Evolutionary conservation across 2,888 invertebrate genomes (phyloP).

Genomic region (Cerceris rybyensis): DNA sequence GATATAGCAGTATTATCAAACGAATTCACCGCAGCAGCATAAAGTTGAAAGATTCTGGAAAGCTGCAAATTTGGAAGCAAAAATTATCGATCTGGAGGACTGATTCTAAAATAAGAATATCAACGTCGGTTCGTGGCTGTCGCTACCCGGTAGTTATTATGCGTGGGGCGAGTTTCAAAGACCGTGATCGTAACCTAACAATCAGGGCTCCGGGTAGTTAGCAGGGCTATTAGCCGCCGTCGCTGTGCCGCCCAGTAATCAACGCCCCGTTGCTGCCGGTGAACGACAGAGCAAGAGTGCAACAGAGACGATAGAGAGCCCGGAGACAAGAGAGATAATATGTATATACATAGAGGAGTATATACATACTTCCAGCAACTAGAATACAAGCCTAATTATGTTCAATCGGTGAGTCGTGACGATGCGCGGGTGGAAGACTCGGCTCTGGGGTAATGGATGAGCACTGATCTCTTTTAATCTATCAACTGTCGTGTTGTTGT

Average conservation of each 20-base stretch:
- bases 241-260: constrained; percentile 66
- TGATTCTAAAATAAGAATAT: neutral
- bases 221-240: constrained; percentile 63
- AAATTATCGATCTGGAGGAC: neutral
- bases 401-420: constrained; percentile 50
- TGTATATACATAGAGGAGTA: neutral
- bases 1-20: no score
- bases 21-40: no score
- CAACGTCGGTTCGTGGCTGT: constrained; percentile 38
- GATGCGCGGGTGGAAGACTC: constrained; percentile 27
- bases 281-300: constrained; percentile 42
- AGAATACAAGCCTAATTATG: constrained; percentile 56
- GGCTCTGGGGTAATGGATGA: neutral
- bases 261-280: constrained; percentile 50
- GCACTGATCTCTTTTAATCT: no score
- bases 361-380: constrained; percentile 26
- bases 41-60: no score
- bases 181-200: constrained; percentile 65
- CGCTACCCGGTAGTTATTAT: constrained; percentile 59
- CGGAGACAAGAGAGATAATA: neutral
- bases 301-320: constrained; percentile 32
- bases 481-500: no score
- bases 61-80: no score
- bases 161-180: constrained; percentile 64
- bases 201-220: constrained; percentile 67